Conservation (phyloP, 2,113 vertebrate genomes). For the Nothobranchius furzeri region DNA sequence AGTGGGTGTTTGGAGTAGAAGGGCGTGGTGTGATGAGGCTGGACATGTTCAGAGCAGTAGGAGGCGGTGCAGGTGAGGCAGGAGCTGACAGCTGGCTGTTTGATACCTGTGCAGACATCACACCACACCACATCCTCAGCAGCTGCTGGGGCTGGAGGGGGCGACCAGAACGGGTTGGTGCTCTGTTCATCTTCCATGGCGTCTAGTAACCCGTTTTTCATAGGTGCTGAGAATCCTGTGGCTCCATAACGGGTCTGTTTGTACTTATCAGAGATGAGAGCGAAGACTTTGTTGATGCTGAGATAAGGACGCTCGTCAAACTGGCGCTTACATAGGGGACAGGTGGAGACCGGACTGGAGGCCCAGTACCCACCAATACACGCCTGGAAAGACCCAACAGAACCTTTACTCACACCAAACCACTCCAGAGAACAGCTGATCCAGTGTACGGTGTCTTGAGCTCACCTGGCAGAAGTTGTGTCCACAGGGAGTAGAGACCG, state of each 20-base stretch:
- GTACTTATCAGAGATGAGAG: slow-evolving; percentile 76
- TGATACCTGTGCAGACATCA: slow-evolving; percentile 76
- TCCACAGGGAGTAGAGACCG: slow-evolving; percentile 79
- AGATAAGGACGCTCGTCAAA: slow-evolving; percentile 73
- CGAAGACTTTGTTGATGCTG: slow-evolving; percentile 77
- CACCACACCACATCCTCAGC: slow-evolving; percentile 59
- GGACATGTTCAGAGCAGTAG: slow-evolving; percentile 73
- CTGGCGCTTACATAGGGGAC: slow-evolving; percentile 74
- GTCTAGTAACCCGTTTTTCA: accelerated
- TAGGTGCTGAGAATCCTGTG: accelerated
- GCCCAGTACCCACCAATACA: slow-evolving; percentile 78
- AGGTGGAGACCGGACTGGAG: slow-evolving; percentile 58
- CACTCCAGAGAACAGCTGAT: neutral
- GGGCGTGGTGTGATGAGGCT: slow-evolving; percentile 56
- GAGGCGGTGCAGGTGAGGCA: slow-evolving; percentile 81
- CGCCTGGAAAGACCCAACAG: slow-evolving; percentile 28
- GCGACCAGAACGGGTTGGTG: slow-evolving; percentile 22
- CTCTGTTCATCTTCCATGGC: accelerated
- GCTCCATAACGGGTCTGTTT: slow-evolving; percentile 58
- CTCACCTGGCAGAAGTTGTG: slow-evolving; percentile 83
- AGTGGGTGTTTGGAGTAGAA: slow-evolving; percentile 77
- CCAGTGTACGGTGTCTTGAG: neutral
- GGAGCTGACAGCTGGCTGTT: slow-evolving; percentile 71
- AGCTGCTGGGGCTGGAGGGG: neutral
- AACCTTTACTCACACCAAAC: neutral